Evolutionary conservation across 2,113 vertebrate species (phyloP), one percentile per base, ranked within the genome.

Genomic region (Paradoxurus hermaphroditus): DNA sequence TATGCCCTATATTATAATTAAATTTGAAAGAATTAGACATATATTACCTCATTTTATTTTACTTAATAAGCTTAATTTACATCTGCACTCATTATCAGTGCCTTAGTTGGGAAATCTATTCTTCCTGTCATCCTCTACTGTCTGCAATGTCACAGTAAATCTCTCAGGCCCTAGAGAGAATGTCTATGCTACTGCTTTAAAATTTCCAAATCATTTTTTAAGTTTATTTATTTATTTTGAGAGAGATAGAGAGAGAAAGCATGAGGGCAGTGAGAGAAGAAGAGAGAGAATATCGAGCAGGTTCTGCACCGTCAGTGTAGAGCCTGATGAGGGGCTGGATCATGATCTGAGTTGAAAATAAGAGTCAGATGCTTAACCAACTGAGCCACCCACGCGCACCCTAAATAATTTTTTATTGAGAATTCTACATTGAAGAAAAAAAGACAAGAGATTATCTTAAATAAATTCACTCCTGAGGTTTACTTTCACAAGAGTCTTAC

Each of bases 11-110:
- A 78, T 79, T 84, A 23, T 46, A 90, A 39, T 88, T 36, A 56
- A 90, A 72, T 67, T 95, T 95, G 65, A 23, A 39, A 34, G 19
- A 68, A 86, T 86, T 82, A 78, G 44, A 96, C 91, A 53, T 53
- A 44, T 15, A 77, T 18, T 73, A 77, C 15, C 29, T 84, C 0
- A 95, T 34, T 70, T 92, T 41, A 75, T 88, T 90, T 16, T 84
- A 65, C 82, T 7, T 62, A 96, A 84, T 16, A 49, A 23, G 7
- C 7, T 84, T 97, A 34, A 78, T 92, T 96, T 72, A 68, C 7
- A 81, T 70, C 92, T 70, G 34, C 10, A 7, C 2, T 72, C 81
- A 73, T 7, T 85, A 2, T n/a, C 6, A n/a, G 90, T 73, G 25
- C 3, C 18, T 36, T 77, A 34, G 5, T 25, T 82, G 34, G 53